These are phyloP conservation scores for Hemaris fuciformis DNA, from an alignment of 2,888 invertebrate genomes.

Conservation along the genomic window DNA sequence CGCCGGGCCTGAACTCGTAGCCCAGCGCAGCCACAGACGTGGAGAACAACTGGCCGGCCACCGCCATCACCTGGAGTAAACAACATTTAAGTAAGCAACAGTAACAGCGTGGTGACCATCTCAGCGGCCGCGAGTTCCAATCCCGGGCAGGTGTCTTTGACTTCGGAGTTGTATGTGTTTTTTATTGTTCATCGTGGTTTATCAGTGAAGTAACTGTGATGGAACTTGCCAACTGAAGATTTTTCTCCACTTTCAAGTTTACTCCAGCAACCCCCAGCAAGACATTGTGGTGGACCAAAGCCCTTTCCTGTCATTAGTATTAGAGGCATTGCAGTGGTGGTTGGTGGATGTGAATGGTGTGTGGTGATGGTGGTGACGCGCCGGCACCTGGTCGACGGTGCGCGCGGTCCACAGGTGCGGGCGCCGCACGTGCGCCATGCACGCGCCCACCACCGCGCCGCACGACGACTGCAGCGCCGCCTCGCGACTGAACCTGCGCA, in stretches of 20 bases:
- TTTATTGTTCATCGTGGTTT: too few species aligned
- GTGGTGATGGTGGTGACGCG: not conserved
- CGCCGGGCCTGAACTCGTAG: slow-evolving; percentile 79
- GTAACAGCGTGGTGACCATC: too few species aligned
- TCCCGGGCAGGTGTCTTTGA: too few species aligned
- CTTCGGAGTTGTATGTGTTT: too few species aligned
- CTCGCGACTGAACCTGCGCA: slow-evolving; percentile 71
- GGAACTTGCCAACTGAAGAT: too few species aligned
- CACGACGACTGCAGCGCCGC: slow-evolving; percentile 77
- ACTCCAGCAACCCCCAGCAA: too few species aligned
- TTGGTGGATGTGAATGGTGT: not conserved
- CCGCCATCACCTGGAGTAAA: slow-evolving; percentile 52
- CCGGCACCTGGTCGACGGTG: slow-evolving; percentile 66
- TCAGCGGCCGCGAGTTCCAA: too few species aligned
- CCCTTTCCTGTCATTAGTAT: too few species aligned
- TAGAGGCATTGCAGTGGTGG: too few species aligned
- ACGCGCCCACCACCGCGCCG: slow-evolving; percentile 79
- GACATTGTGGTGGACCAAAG: too few species aligned
- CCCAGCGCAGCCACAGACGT: slow-evolving; percentile 76
- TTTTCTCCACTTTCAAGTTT: too few species aligned
- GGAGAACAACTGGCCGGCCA: slow-evolving; percentile 74
- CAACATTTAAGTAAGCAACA: not conserved
- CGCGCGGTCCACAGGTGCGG: slow-evolving; percentile 82
- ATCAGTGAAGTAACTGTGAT: too few species aligned
- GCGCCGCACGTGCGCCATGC: slow-evolving; percentile 81